These are phyloP conservation scores for Pelodytes ibericus DNA, from an alignment of 2,797 vertebrate species.

Conservation along the genomic window DNA sequence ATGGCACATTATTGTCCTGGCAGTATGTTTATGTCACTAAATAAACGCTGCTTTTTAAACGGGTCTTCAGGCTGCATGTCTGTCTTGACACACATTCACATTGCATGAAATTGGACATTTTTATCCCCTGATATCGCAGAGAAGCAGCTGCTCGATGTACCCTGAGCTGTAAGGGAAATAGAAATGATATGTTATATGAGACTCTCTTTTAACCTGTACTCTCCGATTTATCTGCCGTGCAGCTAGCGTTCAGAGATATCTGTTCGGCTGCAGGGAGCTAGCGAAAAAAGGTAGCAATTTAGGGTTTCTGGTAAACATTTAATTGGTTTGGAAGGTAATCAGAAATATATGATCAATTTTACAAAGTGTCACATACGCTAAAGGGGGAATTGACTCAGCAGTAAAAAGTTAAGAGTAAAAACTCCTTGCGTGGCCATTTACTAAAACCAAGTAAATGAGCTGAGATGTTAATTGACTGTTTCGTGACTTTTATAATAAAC, in stretches of 20 bases:
- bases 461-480: no score
- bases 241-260: slow-evolving; percentile 24
- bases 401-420: no score
- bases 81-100: background rate
- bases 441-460: no score
- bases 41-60: slow-evolving; percentile 10
- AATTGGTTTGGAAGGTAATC: slow-evolving; percentile 9
- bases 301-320: slow-evolving; percentile 9
- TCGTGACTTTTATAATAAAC: no score
- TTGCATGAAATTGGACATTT: slow-evolving; percentile 33
- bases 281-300: slow-evolving; percentile 16
- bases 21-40: slow-evolving; percentile 1
- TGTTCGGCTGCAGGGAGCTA: slow-evolving; percentile 19
- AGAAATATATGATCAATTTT: background rate
- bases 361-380: no score
- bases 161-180: slow-evolving; percentile 18
- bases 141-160: slow-evolving; percentile 31
- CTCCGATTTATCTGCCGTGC: slow-evolving; percentile 33
- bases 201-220: slow-evolving; percentile 22
- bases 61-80: background rate
- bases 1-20: background rate
- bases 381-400: no score
- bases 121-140: slow-evolving; percentile 45
- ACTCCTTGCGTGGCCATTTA: no score
- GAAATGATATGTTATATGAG: slow-evolving; percentile 22